Conservation (phyloP, 2,797 vertebrate genomes). For the Cirrhinus molitorella region DNA sequence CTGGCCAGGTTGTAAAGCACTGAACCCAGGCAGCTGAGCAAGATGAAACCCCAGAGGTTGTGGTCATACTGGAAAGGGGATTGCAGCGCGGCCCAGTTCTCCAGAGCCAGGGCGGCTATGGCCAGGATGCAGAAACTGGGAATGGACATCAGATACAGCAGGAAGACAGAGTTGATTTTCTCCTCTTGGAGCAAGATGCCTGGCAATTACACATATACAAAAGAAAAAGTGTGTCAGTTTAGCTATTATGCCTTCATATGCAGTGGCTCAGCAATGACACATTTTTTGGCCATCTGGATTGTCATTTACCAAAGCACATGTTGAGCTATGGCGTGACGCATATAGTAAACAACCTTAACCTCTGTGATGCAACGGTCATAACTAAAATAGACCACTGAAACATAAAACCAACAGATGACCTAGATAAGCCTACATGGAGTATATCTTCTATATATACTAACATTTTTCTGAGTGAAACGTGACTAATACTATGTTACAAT, state of each 20-base stretch:
- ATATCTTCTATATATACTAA: not conserved
- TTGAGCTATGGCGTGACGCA: slow-evolving; percentile 17
- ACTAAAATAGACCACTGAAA: slow-evolving; percentile 70
- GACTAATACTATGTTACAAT: too few relatives aligned
- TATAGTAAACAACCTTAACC: slow-evolving; percentile 53
- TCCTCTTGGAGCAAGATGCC: slow-evolving; percentile 94
- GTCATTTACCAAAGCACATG: slow-evolving; percentile 13
- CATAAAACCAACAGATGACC: slow-evolving; percentile 53
- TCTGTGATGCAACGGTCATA: slow-evolving; percentile 46
- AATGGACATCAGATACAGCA: slow-evolving; percentile 94
- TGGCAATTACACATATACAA: slow-evolving; percentile 65
- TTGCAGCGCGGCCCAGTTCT: slow-evolving; percentile 85
- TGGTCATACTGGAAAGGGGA: slow-evolving; percentile 79
- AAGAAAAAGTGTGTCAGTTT: not conserved
- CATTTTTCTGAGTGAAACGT: too few relatives aligned
- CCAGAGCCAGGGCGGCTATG: slow-evolving; percentile 85
- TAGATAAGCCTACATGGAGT: slow-evolving; percentile 39
- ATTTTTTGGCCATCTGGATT: slow-evolving; percentile 11
- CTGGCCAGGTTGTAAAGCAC: slow-evolving; percentile 97
- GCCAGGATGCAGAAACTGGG: slow-evolving; percentile 95
- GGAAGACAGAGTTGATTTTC: slow-evolving; percentile 88
- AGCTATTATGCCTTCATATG: not conserved
- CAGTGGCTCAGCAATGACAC: not conserved
- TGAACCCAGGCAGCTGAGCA: slow-evolving; percentile 94
- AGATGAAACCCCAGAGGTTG: slow-evolving; percentile 89